phyloP scores from a whole-genome alignment of 2,888 invertebrate genomes.

The Coleophora deauratella region DNA sequence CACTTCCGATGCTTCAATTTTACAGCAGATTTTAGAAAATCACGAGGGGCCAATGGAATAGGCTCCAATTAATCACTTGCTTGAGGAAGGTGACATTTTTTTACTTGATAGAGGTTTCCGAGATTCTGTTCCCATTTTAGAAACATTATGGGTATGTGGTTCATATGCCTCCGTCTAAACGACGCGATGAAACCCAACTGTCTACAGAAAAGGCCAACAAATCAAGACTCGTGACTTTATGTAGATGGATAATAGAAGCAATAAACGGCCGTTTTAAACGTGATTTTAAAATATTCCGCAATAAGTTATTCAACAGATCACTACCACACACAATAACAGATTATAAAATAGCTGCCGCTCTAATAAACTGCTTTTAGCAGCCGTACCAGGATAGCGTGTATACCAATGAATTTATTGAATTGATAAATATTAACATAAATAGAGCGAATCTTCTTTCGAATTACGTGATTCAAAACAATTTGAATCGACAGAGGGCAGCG shows the following conservation, averaged over 20 bases:
- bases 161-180: not conserved
- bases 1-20: conserved; percentile 10
- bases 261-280: conserved; percentile 11
- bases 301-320: too few species aligned
- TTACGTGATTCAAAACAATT: too few species aligned
- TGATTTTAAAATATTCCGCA: conserved; percentile 12
- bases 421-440: too few species aligned
- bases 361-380: too few species aligned
- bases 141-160: not conserved
- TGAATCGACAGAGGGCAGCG: too few species aligned
- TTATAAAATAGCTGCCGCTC: too few species aligned
- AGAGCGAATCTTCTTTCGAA: too few species aligned
- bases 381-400: too few species aligned
- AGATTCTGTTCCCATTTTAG: conserved; percentile 1
- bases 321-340: too few species aligned
- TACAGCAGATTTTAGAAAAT: not conserved
- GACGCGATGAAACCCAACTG: conserved; percentile 3
- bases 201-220: conserved; percentile 11
- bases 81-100: conserved; percentile 2
- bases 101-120: conserved; percentile 6
- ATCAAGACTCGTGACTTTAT: conserved; percentile 11
- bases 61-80: not conserved
- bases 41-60: too few species aligned
- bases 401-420: too few species aligned
- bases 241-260: too few species aligned